A percentile compares a stretch with the other conserved stretches of the same genome.
phyloP scores from a whole-genome alignment of 2,113 vertebrate species.

The Tapirus terrestris region DNA sequence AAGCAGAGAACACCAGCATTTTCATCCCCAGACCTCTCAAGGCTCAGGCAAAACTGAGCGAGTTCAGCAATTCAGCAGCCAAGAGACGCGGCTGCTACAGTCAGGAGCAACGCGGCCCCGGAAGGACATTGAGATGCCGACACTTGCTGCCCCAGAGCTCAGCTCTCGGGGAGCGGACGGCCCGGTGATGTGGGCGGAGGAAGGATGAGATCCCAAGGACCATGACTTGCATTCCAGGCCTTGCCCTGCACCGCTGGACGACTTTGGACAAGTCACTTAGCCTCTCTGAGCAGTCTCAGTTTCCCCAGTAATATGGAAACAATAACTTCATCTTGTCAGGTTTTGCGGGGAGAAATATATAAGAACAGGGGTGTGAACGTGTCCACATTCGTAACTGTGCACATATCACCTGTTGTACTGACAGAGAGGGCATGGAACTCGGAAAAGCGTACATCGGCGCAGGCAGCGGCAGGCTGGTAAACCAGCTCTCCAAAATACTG shows the following conservation, averaged over 20 bases:
- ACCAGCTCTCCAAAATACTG: rapidly evolving
- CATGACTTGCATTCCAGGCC: neutral
- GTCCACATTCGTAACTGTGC: rapidly evolving
- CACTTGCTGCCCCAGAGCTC: neutral
- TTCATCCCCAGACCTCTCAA: neutral
- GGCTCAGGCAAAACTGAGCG: neutral
- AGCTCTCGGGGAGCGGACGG: neutral
- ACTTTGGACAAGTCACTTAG: neutral
- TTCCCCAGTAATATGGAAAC: neutral
- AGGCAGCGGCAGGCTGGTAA: rapidly evolving
- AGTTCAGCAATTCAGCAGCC: neutral
- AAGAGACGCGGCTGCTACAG: neutral
- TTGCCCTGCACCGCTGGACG: neutral
- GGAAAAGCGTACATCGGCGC: rapidly evolving
- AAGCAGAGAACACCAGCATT: neutral
- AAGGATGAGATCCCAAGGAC: neutral
- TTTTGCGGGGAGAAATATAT: neutral
- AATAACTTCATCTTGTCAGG: neutral
- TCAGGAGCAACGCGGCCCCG: neutral
- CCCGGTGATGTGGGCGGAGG: neutral
- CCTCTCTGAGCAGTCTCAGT: neutral
- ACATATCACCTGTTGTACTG: rapidly evolving
- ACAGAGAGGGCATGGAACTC: rapidly evolving
- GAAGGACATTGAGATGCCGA: neutral
- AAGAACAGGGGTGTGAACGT: rapidly evolving